phyloP scores from a whole-genome alignment of 2,113 vertebrate species.

The Arenaria interpres region DNA sequence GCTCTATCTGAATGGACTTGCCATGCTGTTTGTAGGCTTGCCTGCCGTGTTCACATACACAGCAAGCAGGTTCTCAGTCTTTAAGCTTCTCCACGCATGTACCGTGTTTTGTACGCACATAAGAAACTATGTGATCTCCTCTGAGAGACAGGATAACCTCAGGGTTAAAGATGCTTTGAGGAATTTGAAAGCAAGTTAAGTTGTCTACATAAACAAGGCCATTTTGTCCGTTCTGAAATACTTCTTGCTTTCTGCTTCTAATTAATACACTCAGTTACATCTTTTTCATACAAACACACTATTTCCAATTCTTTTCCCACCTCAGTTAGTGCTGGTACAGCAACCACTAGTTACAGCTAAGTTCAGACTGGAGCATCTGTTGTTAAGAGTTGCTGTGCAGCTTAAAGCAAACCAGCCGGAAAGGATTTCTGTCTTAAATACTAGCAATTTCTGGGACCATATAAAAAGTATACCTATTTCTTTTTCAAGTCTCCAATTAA shows the following conservation, averaged over 20 bases:
- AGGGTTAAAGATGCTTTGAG: background rate
- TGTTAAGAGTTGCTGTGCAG: background rate
- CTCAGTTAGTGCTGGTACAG: background rate
- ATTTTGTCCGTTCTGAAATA: background rate
- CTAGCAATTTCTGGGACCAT: background rate
- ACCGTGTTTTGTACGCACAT: rapidly evolving
- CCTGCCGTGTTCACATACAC: rapidly evolving
- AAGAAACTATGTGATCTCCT: background rate
- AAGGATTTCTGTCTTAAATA: background rate
- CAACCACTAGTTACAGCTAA: background rate
- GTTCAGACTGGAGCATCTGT: background rate
- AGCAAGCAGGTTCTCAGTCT: background rate
- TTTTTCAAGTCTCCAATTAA: background rate
- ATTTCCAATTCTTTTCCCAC: background rate
- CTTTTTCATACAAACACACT: background rate
- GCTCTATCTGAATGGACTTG: background rate
- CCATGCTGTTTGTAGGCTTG: rapidly evolving
- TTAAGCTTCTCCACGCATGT: background rate
- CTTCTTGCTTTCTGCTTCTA: background rate
- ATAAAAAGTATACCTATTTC: background rate
- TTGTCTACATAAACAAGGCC: background rate
- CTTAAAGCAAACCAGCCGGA: background rate
- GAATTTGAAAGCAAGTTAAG: background rate
- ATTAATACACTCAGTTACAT: background rate
- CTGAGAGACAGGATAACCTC: background rate